These are phyloP conservation scores for Toxostoma redivivum DNA, from an alignment of 2,113 vertebrate genomes.

Conservation along the genomic window DNA sequence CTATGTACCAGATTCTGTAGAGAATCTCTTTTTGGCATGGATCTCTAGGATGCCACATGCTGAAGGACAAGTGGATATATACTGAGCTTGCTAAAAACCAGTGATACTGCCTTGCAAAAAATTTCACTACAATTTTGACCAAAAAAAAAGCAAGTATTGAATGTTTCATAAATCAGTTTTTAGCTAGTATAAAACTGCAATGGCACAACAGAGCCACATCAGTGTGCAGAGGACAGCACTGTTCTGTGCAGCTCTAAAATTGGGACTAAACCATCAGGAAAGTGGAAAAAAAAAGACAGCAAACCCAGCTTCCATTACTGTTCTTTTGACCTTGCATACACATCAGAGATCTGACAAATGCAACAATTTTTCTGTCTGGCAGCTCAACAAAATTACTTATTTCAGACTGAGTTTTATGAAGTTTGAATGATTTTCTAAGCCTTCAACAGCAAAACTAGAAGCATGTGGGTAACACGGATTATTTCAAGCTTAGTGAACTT, in stretches of 20 bases:
- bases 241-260: not conserved
- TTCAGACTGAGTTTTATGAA: not conserved
- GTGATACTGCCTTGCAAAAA: not conserved
- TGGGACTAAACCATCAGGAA: not conserved
- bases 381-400: not conserved
- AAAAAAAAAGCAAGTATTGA: not conserved
- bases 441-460: not conserved
- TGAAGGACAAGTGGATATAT: not conserved
- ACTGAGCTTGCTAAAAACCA: not conserved
- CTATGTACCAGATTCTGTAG: not conserved
- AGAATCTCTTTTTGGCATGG: not conserved
- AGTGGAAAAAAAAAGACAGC: not conserved
- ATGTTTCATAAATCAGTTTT: not conserved
- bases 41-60: not conserved
- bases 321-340: not conserved
- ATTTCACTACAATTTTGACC: not conserved
- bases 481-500: not conserved
- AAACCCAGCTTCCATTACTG: not conserved
- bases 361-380: not conserved
- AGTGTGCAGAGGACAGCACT: not conserved
- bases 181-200: not conserved
- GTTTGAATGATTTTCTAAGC: not conserved
- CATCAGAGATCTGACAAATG: not conserved
- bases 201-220: not conserved
- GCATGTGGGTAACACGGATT: not conserved